Conservation (phyloP, 2,113 vertebrate genomes). For the Pangasianodon gigas region DNA sequence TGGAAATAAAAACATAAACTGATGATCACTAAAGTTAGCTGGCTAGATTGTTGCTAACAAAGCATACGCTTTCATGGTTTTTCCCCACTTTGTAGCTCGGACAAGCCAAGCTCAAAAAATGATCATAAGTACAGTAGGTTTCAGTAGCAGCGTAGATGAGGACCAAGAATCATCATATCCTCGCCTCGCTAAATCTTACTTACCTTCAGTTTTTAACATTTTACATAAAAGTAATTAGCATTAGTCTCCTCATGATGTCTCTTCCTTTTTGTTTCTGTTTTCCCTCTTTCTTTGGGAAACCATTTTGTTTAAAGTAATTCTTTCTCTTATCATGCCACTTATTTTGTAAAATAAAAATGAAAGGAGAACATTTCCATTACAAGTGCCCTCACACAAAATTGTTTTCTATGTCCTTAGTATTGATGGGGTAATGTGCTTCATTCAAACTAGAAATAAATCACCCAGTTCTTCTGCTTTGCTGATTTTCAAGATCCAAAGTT, state of each 20-base stretch:
- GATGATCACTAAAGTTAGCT: too few relatives aligned
- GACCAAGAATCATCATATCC: neutral
- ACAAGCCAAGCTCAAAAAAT: too few relatives aligned
- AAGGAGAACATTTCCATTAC: neutral
- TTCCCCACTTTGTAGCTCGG: neutral
- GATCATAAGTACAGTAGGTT: neutral
- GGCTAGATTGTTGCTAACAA: too few relatives aligned
- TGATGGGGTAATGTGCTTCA: neutral
- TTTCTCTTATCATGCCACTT: neutral
- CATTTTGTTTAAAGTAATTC: neutral
- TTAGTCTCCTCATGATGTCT: neutral
- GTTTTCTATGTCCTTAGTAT: neutral
- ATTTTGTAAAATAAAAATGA: neutral
- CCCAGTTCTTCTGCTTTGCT: neutral
- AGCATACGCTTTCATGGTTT: too few relatives aligned
- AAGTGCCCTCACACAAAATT: neutral
- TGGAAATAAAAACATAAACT: neutral
- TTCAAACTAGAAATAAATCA: constrained; percentile 1
- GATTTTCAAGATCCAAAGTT: constrained; percentile 26
- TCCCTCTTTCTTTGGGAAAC: neutral
- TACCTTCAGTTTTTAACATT: neutral
- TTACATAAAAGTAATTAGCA: neutral
- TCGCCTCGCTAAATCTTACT: neutral
- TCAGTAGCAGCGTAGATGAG: neutral
- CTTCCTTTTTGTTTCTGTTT: neutral